Evolutionary conservation across 2,113 vertebrate species (phyloP).

Genomic region (Stercorarius parasiticus): DNA sequence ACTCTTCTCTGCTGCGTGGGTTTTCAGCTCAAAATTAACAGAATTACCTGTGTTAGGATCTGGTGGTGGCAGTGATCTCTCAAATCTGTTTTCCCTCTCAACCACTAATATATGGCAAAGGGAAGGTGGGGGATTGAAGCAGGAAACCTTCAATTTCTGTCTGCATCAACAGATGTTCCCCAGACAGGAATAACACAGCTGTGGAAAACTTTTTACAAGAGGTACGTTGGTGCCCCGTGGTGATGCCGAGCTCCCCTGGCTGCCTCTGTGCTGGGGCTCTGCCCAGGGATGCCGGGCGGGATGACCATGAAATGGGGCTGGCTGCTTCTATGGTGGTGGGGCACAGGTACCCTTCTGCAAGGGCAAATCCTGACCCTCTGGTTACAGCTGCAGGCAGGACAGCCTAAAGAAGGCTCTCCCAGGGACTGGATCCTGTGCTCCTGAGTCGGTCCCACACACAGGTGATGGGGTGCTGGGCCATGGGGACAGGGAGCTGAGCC

Average conservation of each 20-base stretch:
- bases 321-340: not conserved
- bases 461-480: too few relatives aligned
- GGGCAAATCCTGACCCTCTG: not conserved
- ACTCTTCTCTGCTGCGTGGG: not conserved
- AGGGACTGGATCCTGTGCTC: not conserved
- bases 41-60: not conserved
- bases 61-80: not conserved
- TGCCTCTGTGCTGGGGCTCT: not conserved
- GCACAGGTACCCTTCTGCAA: not conserved
- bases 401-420: not conserved
- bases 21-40: not conserved
- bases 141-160: not conserved
- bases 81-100: not conserved
- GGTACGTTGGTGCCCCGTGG: not conserved
- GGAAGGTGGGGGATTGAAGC: not conserved
- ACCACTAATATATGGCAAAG: not conserved
- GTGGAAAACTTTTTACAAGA: not conserved
- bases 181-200: not conserved
- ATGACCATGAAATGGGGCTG: not conserved
- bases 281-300: not conserved
- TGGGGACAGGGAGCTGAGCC: not conserved
- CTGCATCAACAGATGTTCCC: not conserved
- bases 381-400: not conserved
- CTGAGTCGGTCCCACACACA: accelerated
- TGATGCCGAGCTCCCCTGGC: accelerated